Evolutionary conservation across 2,797 vertebrate genomes (phyloP).

Genomic region (Helarctos malayanus): DNA sequence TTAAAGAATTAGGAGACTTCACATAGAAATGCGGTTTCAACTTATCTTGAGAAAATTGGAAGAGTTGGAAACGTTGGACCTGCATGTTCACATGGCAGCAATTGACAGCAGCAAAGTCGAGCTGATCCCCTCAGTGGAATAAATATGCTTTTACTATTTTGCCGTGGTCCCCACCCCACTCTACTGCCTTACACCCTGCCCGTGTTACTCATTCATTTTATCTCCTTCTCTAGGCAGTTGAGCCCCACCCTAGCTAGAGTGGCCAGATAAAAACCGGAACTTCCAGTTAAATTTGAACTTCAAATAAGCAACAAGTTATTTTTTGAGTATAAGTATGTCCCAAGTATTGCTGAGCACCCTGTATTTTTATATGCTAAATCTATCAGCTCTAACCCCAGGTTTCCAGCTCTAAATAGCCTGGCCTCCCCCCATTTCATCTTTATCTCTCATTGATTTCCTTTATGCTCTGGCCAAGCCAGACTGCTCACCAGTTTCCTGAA

Average conservation of each 20-base stretch:
- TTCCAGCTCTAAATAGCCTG: background rate
- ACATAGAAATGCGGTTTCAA: background rate
- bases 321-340: background rate
- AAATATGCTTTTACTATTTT: background rate
- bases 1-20: conserved; percentile 17
- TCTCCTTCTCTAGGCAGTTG: background rate
- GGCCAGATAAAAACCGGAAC: background rate
- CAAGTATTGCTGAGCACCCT: background rate
- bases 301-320: background rate
- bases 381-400: background rate
- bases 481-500: background rate
- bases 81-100: background rate
- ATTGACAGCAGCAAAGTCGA: background rate
- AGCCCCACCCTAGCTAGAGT: background rate
- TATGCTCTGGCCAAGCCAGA: background rate
- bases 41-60: conserved; percentile 13
- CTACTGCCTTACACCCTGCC: background rate
- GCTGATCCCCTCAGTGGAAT: background rate
- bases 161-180: background rate
- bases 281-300: conserved; percentile 34
- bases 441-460: too few species aligned
- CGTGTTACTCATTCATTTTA: background rate
- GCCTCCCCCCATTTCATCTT: background rate
- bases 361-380: conserved; percentile 23
- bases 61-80: background rate